phyloP scores from a whole-genome alignment of 2,888 invertebrate genomes.

The Aphodius sticticus region DNA sequence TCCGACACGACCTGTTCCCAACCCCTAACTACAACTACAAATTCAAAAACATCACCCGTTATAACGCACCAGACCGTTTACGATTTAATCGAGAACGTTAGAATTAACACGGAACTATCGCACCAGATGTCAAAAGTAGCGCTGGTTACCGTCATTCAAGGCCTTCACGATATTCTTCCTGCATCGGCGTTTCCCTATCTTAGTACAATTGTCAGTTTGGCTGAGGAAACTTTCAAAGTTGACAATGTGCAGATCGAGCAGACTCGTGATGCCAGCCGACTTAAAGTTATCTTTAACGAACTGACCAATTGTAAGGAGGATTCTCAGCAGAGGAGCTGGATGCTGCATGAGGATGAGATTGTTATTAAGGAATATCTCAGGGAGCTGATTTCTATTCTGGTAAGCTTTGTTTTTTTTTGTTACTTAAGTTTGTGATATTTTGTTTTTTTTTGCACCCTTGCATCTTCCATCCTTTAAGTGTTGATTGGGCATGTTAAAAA shows the following conservation, averaged over 20 bases:
- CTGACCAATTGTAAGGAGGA: conserved; percentile 92
- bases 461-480: no score
- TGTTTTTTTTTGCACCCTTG: background rate
- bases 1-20: conserved; percentile 44
- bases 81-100: conserved; percentile 80
- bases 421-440: background rate
- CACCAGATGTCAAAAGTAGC: conserved; percentile 88
- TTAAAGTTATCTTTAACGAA: conserved; percentile 84
- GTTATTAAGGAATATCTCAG: conserved; percentile 86
- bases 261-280: conserved; percentile 83
- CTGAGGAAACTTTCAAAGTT: conserved; percentile 67
- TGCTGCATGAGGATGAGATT: conserved; percentile 91
- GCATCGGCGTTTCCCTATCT: conserved; percentile 68
- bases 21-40: background rate
- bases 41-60: conserved; percentile 56
- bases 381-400: conserved; percentile 84
- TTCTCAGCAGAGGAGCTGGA: conserved; percentile 95
- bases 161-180: conserved; percentile 66
- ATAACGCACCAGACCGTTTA: conserved; percentile 70
- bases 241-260: conserved; percentile 75
- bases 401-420: conserved; percentile 52
- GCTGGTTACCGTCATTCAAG: conserved; percentile 75
- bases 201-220: conserved; percentile 64
- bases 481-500: no score
- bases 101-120: conserved; percentile 84